Evolutionary conservation across 2,113 vertebrate species (phyloP).

Genomic region (Bagarius yarrelli): DNA sequence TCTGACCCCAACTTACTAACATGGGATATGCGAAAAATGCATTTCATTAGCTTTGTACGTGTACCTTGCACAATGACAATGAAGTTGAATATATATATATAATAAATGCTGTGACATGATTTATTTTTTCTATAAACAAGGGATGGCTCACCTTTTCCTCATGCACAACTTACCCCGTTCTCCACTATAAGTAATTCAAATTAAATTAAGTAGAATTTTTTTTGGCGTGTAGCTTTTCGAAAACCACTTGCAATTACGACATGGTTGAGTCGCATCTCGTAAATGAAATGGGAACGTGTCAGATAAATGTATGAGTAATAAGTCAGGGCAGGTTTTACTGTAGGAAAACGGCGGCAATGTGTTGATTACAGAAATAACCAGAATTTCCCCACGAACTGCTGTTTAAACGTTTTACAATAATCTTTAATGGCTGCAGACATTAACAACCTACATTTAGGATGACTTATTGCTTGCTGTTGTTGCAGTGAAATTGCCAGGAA

Average conservation of each 20-base stretch:
- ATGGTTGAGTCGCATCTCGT: not conserved
- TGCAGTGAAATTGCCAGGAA: slow-evolving; percentile 77
- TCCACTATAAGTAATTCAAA: not conserved
- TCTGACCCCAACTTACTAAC: too few species aligned
- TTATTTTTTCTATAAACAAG: too few species aligned
- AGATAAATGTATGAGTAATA: not conserved
- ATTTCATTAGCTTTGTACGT: too few species aligned
- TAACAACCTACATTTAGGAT: not conserved
- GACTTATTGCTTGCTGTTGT: not conserved
- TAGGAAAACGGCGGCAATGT: too few species aligned
- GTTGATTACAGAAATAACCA: not conserved
- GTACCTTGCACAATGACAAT: too few species aligned
- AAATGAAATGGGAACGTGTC: slow-evolving; percentile 11
- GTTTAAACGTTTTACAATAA: not conserved
- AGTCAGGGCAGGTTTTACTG: too few species aligned
- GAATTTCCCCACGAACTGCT: not conserved
- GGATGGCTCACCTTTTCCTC: too few species aligned
- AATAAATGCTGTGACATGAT: too few species aligned
- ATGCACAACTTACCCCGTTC: too few species aligned
- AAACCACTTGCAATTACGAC: slow-evolving; percentile 27
- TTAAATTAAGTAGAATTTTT: not conserved
- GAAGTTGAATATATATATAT: too few species aligned
- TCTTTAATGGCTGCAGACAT: not conserved
- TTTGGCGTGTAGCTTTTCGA: not conserved
- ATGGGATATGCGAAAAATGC: too few species aligned